Evolutionary conservation across 2,888 invertebrate genomes (phyloP), one percentile per base, ranked within the genome.

Genomic region (Epirrhoe tristata): DNA sequence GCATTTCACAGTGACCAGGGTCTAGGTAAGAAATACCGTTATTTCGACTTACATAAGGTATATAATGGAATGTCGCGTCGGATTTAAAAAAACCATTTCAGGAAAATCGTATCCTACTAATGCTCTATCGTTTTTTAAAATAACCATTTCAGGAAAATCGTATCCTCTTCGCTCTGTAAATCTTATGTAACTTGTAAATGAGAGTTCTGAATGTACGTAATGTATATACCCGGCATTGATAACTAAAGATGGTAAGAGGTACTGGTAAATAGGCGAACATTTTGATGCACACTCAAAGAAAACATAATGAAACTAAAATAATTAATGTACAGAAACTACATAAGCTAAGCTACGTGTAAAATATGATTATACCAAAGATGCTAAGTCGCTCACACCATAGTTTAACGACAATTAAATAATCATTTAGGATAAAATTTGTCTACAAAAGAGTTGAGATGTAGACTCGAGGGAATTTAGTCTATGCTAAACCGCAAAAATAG

Each of bases 1-100:
- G 52, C 39, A 59, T 59, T 67, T 69, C 55, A 65, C 62, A 56
- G 14, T 31, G 39, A 62, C 69, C 71, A 71, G 71, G 69, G 71
- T 71, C 51, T 69, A 71, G 36, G 61, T 69, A 69, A 60, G 63
- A 66, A 43, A 48, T 6, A 34, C 36, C 32, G 1, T 34, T 14
- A 12, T 24, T 39, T 24, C n/a, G 36, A 39, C 12, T 51, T 6
- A 24, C 7, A 17, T 5, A 12, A 36, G 14, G 14, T 43, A 56
- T 24, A 24, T 12, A 0, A 46, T 34, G 24, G 14, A 1, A 8
- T 36, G 36, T 5, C 36, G 5, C 24, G 24, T n/a, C n/a, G n/a
- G n/a, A n/a, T n/a, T n/a, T n/a, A n/a, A n/a, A n/a, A n/a, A n/a
- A n/a, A n/a, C n/a, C n/a, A n/a, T n/a, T n/a, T n/a, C n/a, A n/a